These are phyloP conservation scores for Cheirogaleus major DNA, from an alignment of 2,797 vertebrate genomes.

Conservation along the genomic window DNA sequence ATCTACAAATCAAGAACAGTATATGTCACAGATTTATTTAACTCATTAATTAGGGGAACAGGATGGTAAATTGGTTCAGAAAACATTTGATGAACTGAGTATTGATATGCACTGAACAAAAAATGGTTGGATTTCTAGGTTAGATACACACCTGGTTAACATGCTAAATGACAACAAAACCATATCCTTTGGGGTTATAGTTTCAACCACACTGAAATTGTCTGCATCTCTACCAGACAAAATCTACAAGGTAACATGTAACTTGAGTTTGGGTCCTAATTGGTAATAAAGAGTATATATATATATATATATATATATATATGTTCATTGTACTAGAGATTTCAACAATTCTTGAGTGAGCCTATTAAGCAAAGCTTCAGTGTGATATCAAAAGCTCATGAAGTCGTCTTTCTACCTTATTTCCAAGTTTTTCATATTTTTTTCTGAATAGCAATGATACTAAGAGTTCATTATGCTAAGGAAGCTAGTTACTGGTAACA, in stretches of 20 bases:
- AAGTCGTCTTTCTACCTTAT: background rate
- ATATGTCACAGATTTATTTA: background rate
- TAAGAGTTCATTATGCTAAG: background rate
- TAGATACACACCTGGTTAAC: background rate
- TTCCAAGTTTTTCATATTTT: background rate
- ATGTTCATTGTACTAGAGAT: background rate
- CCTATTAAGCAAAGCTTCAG: background rate
- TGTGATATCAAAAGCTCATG: background rate
- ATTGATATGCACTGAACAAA: background rate
- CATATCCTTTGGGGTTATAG: background rate
- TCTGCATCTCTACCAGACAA: background rate
- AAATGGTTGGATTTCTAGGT: background rate
- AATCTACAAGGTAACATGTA: background rate
- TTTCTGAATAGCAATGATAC: background rate
- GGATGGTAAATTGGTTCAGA: background rate
- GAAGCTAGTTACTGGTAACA: background rate
- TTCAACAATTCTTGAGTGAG: background rate
- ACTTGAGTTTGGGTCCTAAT: background rate
- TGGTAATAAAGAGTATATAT: background rate
- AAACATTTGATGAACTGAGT: background rate
- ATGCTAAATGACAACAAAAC: background rate
- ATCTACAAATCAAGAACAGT: background rate
- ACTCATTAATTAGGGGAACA: background rate
- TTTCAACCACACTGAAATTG: constrained; percentile 9
- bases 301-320: background rate